Percentiles rank a stretch among this genome's conserved stretches.
Evolutionary conservation across 2,888 invertebrate species (phyloP).

Genomic region (Apamea monoglypha): DNA sequence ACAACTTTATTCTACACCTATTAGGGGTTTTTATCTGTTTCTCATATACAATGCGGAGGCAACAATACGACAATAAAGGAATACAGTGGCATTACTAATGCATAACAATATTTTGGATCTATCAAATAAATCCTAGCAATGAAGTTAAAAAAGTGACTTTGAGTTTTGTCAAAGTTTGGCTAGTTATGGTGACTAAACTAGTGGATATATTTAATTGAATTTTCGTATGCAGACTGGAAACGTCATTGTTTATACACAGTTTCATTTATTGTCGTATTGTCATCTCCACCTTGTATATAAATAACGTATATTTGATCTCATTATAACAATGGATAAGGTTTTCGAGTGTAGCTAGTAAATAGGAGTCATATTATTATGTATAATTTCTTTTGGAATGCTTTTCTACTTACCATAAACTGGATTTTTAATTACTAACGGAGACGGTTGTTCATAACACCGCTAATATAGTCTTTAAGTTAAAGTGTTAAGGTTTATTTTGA

Average conservation of each 20-base stretch:
- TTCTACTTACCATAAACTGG: background rate
- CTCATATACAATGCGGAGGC: background rate
- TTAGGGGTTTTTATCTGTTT: slow-evolving; percentile 11
- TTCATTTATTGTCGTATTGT: background rate
- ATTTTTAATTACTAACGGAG: slow-evolving; percentile 3
- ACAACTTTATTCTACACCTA: background rate
- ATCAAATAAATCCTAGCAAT: background rate
- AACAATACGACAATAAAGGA: background rate
- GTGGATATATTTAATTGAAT: background rate
- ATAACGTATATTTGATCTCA: background rate
- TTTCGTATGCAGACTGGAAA: background rate
- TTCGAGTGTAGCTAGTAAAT: slow-evolving; percentile 10
- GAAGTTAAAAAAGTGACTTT: background rate
- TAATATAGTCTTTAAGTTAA: slow-evolving; percentile 23
- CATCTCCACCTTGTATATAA: background rate
- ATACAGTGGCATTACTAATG: background rate
- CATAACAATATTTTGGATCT: background rate
- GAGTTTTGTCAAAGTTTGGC: background rate
- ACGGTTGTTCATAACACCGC: slow-evolving; percentile 11
- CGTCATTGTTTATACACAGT: background rate
- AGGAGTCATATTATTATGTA: slow-evolving; percentile 8
- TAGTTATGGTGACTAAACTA: background rate
- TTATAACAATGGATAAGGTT: slow-evolving; percentile 28
- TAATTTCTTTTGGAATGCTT: slow-evolving; percentile 20
- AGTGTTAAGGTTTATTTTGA: slow-evolving; percentile 14